Percentiles rank a stretch among this genome's conserved stretches.
Evolutionary conservation across 2,888 invertebrate genomes (phyloP).

Genomic region (Acleris laterana): DNA sequence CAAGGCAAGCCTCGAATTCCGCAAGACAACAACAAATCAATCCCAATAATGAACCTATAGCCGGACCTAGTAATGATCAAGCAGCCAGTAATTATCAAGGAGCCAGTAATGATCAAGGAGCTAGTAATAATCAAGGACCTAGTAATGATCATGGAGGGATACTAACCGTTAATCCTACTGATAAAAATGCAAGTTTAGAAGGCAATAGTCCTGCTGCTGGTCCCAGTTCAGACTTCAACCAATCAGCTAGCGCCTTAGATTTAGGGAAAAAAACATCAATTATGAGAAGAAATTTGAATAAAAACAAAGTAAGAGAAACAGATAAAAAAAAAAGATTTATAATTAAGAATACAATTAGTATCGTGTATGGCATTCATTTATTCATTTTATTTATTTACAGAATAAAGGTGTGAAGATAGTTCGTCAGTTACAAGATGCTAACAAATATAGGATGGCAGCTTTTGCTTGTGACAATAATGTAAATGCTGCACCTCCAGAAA

Average conservation of each 20-base stretch:
- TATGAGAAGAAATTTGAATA: conserved; percentile 60
- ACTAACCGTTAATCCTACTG: conserved; percentile 44
- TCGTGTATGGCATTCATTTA: background rate
- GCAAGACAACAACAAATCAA: conserved; percentile 54
- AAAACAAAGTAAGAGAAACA: conserved; percentile 60
- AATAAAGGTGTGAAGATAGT: conserved; percentile 79
- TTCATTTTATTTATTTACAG: conserved; percentile 54
- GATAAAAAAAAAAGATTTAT: background rate
- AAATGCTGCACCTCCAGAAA: conserved; percentile 66
- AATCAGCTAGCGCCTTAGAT: conserved; percentile 55
- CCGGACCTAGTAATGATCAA: conserved; percentile 65
- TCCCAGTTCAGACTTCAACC: conserved; percentile 55
- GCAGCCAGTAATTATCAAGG: too few species aligned
- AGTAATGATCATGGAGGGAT: conserved; percentile 61
- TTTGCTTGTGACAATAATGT: conserved; percentile 75
- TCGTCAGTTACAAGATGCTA: conserved; percentile 77
- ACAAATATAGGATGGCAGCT: conserved; percentile 81
- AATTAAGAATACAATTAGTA: background rate
- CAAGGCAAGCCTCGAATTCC: conserved; percentile 60
- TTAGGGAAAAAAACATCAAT: conserved; percentile 64
- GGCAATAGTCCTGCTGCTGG: conserved; percentile 50
- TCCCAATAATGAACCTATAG: conserved; percentile 63
- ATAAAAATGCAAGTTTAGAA: conserved; percentile 54
- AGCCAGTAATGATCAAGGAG: too few species aligned
- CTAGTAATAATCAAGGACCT: conserved; percentile 54